These are phyloP conservation scores for Ochropacha duplaris DNA, from an alignment of 2,888 invertebrate genomes.

Conservation along the genomic window DNA sequence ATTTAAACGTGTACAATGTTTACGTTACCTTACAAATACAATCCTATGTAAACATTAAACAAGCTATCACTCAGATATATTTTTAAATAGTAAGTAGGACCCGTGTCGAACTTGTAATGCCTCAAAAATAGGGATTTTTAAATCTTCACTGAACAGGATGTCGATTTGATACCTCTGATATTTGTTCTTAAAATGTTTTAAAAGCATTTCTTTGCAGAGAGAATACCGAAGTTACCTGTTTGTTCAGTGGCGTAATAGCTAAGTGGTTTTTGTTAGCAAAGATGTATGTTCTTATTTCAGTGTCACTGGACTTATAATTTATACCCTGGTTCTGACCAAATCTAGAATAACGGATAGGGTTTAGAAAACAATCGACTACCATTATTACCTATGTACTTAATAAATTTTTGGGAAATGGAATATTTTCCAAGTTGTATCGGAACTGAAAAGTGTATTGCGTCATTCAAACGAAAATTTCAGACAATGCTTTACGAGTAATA, in stretches of 20 bases:
- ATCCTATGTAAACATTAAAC: slow-evolving; percentile 45
- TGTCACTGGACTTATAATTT: no score
- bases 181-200: neutral
- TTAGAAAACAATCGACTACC: no score
- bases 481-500: slow-evolving; percentile 65
- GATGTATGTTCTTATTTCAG: no score
- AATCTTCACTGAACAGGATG: no score
- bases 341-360: no score
- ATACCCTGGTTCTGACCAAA: no score
- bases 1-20: slow-evolving; percentile 38
- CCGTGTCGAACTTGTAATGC: slow-evolving; percentile 19
- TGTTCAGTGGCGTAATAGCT: neutral
- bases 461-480: slow-evolving; percentile 41
- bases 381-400: no score
- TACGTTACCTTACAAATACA: slow-evolving; percentile 44
- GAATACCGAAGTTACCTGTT: neutral
- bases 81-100: slow-evolving; percentile 15
- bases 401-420: no score
- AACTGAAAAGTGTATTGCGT: slow-evolving; percentile 27
- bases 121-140: slow-evolving; percentile 15
- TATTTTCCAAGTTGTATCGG: slow-evolving; percentile 3
- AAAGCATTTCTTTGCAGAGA: neutral
- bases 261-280: neutral
- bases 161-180: neutral
- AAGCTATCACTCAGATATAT: slow-evolving; percentile 29